Conservation (phyloP, 2,797 vertebrate species). For the Phataginus tetradactyla region DNA sequence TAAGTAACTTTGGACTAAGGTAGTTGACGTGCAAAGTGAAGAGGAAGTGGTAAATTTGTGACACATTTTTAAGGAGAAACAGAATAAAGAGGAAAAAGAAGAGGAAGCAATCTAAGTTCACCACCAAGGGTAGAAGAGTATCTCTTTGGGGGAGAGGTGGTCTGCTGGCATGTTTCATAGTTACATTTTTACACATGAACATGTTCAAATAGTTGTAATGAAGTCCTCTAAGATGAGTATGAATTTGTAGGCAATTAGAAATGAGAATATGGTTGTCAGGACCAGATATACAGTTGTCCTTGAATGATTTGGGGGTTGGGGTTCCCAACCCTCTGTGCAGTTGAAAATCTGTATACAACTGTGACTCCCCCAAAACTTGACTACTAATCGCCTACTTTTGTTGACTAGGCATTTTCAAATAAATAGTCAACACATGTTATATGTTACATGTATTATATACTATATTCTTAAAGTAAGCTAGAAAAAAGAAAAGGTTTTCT, state of each 20-base stretch:
- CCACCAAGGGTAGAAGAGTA: neutral
- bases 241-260: constrained; percentile 30
- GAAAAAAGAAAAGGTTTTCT: too few relatives aligned
- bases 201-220: neutral
- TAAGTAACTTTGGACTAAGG: neutral
- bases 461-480: too few relatives aligned
- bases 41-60: neutral
- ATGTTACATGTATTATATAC: too few relatives aligned
- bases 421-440: too few relatives aligned
- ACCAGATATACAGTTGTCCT: neutral
- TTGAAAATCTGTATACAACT: too few relatives aligned
- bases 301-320: too few relatives aligned
- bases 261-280: constrained; percentile 19
- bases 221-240: neutral
- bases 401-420: too few relatives aligned
- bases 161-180: neutral
- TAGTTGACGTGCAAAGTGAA: neutral
- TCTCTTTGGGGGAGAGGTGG: neutral
- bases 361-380: too few relatives aligned
- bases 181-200: neutral
- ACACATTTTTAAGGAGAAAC: neutral
- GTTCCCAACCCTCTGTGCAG: too few relatives aligned
- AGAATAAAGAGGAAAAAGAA: neutral
- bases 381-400: too few relatives aligned
- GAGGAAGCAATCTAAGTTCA: neutral